Conservation (phyloP, 2,797 vertebrate species). For the Chaetophractus vellerosus region DNA sequence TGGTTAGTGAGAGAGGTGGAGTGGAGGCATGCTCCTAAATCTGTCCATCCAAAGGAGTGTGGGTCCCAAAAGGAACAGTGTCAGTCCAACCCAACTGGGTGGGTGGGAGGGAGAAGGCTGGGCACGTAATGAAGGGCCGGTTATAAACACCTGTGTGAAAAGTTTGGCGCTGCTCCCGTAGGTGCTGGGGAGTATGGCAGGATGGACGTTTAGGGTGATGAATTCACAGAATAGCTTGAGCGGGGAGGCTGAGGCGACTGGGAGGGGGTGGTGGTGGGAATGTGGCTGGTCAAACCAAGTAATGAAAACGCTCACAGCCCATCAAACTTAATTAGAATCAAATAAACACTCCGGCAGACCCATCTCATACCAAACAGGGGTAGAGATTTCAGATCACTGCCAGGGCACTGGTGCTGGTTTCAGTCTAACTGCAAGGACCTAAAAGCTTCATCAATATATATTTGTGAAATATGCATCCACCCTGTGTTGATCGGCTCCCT, state of each 20-base stretch:
- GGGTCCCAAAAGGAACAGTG: neutral
- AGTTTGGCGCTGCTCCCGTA: neutral
- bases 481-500: neutral
- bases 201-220: neutral
- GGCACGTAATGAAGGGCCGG: neutral
- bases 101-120: neutral
- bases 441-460: neutral
- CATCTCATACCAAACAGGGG: constrained; percentile 76
- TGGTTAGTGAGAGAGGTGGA: neutral
- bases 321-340: constrained; percentile 83
- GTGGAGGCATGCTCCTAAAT: no score
- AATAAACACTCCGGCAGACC: constrained; percentile 67
- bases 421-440: constrained; percentile 68
- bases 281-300: constrained; percentile 81
- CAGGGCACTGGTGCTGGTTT: constrained; percentile 77
- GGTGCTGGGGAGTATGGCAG: neutral
- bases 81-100: neutral
- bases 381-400: constrained; percentile 79
- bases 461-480: neutral
- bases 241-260: neutral
- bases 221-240: constrained; percentile 22
- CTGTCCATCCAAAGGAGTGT: neutral
- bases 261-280: neutral
- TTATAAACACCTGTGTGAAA: neutral
- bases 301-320: constrained; percentile 80